phyloP scores from a whole-genome alignment of 2,797 vertebrate genomes.

The Gallinago stenura region DNA sequence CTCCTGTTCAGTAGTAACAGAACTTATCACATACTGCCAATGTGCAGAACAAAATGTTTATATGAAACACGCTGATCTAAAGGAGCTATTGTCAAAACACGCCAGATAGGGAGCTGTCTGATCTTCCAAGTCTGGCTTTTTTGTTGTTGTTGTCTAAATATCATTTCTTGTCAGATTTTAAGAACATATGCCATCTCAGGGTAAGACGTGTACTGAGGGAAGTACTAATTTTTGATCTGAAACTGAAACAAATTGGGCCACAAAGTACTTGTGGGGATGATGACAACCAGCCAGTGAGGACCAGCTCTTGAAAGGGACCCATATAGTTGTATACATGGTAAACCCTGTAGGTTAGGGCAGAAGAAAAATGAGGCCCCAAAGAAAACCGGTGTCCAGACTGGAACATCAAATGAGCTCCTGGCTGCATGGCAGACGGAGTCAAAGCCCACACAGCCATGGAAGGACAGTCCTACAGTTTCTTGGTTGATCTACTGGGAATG shows the following conservation, averaged over 20 bases:
- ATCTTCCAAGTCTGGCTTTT: not conserved
- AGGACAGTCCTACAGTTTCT: not conserved
- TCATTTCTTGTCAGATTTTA: conserved; percentile 28
- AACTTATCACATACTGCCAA: conserved; percentile 43
- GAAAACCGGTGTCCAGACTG: not conserved
- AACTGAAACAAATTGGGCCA: not conserved
- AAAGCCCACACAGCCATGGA: not conserved
- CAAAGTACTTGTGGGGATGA: not conserved
- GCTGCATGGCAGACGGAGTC: not conserved
- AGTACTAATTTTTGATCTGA: not conserved
- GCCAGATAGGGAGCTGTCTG: not conserved
- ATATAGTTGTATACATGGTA: not conserved
- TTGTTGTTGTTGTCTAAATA: not conserved
- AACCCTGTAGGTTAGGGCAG: not conserved
- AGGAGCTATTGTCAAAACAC: conserved; percentile 24
- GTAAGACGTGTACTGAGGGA: not conserved
- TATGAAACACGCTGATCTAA: conserved; percentile 50
- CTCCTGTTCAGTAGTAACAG: conserved; percentile 24
- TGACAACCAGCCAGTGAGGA: not conserved
- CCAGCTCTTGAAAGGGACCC: not conserved
- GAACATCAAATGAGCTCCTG: not conserved
- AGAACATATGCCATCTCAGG: not conserved
- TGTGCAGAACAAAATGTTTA: conserved; percentile 22
- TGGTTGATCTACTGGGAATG: not conserved
- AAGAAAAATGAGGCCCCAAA: not conserved